phyloP scores from a whole-genome alignment of 2,797 vertebrate species.

The Gymnocypris eckloni region DNA sequence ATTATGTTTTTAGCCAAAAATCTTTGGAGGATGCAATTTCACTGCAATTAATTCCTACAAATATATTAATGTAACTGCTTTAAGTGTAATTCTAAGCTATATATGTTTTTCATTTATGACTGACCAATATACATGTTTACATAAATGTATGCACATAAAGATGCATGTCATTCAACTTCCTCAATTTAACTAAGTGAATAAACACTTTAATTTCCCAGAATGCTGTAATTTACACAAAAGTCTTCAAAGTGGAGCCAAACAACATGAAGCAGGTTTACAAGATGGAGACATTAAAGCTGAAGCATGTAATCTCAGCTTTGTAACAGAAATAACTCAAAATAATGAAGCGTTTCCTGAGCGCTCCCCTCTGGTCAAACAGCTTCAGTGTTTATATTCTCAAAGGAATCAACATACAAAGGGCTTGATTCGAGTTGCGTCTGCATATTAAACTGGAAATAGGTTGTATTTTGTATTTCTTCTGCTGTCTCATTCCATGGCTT shows the following conservation, averaged over 20 bases:
- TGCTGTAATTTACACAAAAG: background rate
- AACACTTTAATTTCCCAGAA: background rate
- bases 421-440: background rate
- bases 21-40: background rate
- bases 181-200: background rate
- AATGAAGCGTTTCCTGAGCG: background rate
- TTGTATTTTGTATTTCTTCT: background rate
- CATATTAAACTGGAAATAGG: conserved; percentile 2
- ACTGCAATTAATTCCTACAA: background rate
- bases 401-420: background rate
- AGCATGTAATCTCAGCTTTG: background rate
- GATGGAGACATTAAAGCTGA: background rate
- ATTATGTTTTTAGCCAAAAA: background rate
- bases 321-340: background rate
- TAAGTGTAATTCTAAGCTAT: background rate
- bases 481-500: background rate
- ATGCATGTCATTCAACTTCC: background rate
- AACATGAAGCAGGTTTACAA: background rate
- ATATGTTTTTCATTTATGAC: background rate
- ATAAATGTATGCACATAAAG: background rate
- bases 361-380: background rate
- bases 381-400: background rate
- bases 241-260: background rate
- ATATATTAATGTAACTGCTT: background rate
- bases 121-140: background rate